Percentiles rank a stretch among this genome's conserved stretches.
Conservation (phyloP, 2,888 invertebrate genomes). For the Diachrysia chrysitis region DNA sequence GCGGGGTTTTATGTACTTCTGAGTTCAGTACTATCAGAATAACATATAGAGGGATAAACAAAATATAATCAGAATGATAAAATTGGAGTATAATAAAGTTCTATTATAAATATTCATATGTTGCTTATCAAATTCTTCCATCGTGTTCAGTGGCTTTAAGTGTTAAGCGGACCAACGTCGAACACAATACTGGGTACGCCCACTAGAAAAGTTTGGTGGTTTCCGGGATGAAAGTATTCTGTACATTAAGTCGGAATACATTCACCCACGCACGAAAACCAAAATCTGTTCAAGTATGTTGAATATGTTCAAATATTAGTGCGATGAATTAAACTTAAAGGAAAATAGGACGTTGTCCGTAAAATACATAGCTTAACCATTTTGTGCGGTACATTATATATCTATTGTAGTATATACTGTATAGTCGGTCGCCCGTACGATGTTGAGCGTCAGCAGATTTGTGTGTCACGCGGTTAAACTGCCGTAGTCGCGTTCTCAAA, state of each 20-base stretch:
- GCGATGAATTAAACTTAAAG: not conserved
- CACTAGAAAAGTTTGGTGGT: not conserved
- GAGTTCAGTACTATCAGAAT: no score
- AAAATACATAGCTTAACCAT: not conserved
- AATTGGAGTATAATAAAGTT: not conserved
- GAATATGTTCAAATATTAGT: not conserved
- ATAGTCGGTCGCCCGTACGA: not conserved
- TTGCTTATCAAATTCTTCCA: not conserved
- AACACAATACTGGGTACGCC: not conserved
- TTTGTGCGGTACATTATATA: not conserved
- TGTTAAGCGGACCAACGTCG: not conserved
- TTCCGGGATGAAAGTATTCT: not conserved
- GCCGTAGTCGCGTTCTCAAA: conserved; percentile 2
- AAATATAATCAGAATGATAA: not conserved
- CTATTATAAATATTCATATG: conserved; percentile 1
- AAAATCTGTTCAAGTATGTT: not conserved
- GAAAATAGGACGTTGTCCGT: not conserved
- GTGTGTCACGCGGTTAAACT: conserved; percentile 1
- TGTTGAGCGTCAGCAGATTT: conserved; percentile 3
- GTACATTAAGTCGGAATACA: not conserved
- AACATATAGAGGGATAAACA: no score
- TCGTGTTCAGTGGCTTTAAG: not conserved
- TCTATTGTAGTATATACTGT: no score
- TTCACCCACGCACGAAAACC: not conserved
- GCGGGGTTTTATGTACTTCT: not conserved